These are phyloP conservation scores for Drosophila ironensis DNA, from an alignment of 1,140 invertebrate genomes.

Conservation along the genomic window DNA sequence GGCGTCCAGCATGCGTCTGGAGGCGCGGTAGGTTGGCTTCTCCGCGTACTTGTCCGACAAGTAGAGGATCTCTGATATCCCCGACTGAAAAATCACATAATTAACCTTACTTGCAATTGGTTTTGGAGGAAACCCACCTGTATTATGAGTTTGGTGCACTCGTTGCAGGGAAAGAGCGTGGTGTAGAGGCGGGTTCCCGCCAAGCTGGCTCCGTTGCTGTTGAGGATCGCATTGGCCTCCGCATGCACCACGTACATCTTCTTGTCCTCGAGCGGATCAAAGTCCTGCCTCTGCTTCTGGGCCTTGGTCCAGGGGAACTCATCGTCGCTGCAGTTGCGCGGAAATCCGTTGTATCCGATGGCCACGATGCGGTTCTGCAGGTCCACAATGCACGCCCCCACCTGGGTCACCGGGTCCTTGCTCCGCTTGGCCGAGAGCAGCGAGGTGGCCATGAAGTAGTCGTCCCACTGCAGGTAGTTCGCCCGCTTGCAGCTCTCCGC, in stretches of 20 bases:
- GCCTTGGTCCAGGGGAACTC: slow-evolving; percentile 92
- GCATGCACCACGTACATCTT: slow-evolving; percentile 97
- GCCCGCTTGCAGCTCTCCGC: slow-evolving; percentile 33
- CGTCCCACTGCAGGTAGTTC: slow-evolving; percentile 86
- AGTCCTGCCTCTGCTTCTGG: neutral
- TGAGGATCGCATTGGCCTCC: slow-evolving; percentile 97
- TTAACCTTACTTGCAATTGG: neutral
- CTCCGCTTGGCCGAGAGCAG: slow-evolving; percentile 91
- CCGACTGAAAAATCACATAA: slow-evolving; percentile 84
- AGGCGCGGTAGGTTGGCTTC: slow-evolving; percentile 87
- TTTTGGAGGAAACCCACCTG: slow-evolving; percentile 82
- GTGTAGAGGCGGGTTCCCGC: slow-evolving; percentile 93
- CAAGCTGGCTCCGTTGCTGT: slow-evolving; percentile 91
- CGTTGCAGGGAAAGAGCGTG: slow-evolving; percentile 96
- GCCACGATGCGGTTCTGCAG: slow-evolving; percentile 94
- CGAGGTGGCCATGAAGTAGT: slow-evolving; percentile 96
- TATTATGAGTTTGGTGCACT: slow-evolving; percentile 98
- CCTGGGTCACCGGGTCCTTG: slow-evolving; percentile 96
- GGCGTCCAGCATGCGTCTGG: slow-evolving; percentile 91
- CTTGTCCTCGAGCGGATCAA: slow-evolving; percentile 88
- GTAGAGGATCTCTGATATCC: slow-evolving; percentile 91
- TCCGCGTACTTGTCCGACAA: slow-evolving; percentile 90
- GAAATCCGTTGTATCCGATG: slow-evolving; percentile 98
- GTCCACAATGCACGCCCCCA: slow-evolving; percentile 96
- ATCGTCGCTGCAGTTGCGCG: slow-evolving; percentile 93